These are phyloP conservation scores for Diplazon laetatorius DNA, from an alignment of 2,888 invertebrate genomes.

Conservation along the genomic window DNA sequence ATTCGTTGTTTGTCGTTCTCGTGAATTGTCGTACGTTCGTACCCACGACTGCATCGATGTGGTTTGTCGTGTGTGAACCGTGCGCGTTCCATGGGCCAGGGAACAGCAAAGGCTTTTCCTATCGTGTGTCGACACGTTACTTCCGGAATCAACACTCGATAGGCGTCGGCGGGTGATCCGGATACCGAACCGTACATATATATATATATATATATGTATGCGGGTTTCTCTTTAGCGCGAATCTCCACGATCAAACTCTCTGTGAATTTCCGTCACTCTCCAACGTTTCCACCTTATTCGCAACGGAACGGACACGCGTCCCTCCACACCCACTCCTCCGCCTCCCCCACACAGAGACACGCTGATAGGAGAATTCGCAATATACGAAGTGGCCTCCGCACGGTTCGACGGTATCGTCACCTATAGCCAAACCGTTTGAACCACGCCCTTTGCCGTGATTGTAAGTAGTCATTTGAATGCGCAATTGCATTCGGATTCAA, in stretches of 20 bases:
- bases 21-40: background rate
- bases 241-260: constrained; percentile 19
- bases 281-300: constrained; percentile 21
- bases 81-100: background rate
- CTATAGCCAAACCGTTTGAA: background rate
- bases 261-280: background rate
- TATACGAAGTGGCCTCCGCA: background rate
- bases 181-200: background rate
- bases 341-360: background rate
- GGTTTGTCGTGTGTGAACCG: background rate
- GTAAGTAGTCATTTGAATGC: background rate
- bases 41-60: no score
- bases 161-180: constrained; percentile 27
- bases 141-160: constrained; percentile 32
- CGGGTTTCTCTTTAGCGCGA: constrained; percentile 23
- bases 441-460: background rate
- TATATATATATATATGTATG: no score
- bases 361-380: background rate
- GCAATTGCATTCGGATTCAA: background rate
- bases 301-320: background rate
- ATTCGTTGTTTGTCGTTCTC: background rate
- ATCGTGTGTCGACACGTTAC: constrained; percentile 36
- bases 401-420: background rate
- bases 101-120: constrained; percentile 23
- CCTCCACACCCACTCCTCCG: no score